phyloP scores from a whole-genome alignment of 2,888 invertebrate genomes.

The Drosophila borborema region DNA sequence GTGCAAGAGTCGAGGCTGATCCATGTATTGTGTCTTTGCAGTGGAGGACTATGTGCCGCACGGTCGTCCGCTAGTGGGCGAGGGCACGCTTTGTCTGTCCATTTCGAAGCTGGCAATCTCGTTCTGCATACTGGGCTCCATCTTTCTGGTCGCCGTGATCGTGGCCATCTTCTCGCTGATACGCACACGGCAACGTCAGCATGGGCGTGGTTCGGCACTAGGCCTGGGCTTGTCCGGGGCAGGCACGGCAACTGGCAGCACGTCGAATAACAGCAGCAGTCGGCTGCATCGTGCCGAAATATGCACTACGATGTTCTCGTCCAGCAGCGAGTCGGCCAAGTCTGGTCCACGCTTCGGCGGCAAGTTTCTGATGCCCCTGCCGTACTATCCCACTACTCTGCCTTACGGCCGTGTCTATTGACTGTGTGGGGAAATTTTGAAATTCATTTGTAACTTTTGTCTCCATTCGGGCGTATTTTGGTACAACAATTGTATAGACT shows the following conservation, averaged over 20 bases:
- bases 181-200: constrained; percentile 86
- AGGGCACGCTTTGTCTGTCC: constrained; percentile 88
- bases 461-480: constrained; percentile 35
- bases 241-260: constrained; percentile 47
- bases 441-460: constrained; percentile 16
- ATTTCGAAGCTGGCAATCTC: constrained; percentile 91
- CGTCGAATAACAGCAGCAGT: constrained; percentile 74
- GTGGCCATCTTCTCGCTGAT: constrained; percentile 89
- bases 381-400: constrained; percentile 83
- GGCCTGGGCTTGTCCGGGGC: constrained; percentile 48
- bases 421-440: background rate
- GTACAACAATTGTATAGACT: constrained; percentile 60
- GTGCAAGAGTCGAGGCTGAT: background rate
- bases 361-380: constrained; percentile 83
- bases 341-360: constrained; percentile 83
- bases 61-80: constrained; percentile 77
- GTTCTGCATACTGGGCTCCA: constrained; percentile 90
- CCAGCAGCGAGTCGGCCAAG: constrained; percentile 84
- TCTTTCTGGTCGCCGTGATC: constrained; percentile 90
- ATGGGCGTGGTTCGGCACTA: constrained; percentile 39
- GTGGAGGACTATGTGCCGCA: constrained; percentile 83
- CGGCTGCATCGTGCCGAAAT: constrained; percentile 77
- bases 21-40: constrained; percentile 42
- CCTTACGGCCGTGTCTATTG: constrained; percentile 85
- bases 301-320: constrained; percentile 84